Evolutionary conservation across 2,797 vertebrate genomes (phyloP).

Genomic region (Hippocampus kuda): DNA sequence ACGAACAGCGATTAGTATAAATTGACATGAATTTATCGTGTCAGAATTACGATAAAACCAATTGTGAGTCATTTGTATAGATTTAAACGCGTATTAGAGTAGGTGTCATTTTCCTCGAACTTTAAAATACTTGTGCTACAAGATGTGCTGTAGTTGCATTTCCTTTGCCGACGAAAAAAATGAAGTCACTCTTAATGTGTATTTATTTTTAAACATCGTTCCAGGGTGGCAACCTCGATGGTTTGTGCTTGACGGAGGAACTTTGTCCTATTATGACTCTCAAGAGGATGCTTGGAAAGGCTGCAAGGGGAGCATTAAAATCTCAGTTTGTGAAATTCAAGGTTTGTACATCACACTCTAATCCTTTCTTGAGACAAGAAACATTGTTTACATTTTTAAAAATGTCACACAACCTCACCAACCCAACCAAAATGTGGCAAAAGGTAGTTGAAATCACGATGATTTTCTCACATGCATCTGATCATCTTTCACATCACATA

Average conservation of each 20-base stretch:
- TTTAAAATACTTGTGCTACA: background rate
- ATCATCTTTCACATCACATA: background rate
- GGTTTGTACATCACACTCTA: conserved; percentile 57
- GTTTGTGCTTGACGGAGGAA: conserved; percentile 95
- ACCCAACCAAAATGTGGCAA: background rate
- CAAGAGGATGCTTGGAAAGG: conserved; percentile 98
- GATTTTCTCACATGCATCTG: too few species aligned
- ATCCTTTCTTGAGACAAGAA: background rate
- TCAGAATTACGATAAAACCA: background rate
- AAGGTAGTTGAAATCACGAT: background rate
- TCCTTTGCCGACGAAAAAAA: background rate
- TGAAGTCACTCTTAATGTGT: background rate
- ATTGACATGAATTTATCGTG: background rate
- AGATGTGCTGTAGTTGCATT: background rate
- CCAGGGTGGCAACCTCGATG: conserved; percentile 98
- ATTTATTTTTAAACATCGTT: conserved; percentile 2
- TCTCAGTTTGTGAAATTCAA: conserved; percentile 99
- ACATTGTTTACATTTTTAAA: background rate
- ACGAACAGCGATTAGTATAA: background rate
- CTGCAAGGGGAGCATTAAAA: conserved; percentile 97
- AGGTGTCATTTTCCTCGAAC: background rate
- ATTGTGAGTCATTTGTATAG: conserved; percentile 40
- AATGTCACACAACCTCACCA: background rate
- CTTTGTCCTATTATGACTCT: conserved; percentile 96
- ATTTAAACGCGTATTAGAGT: conserved; percentile 30